Evolutionary conservation across 2,888 invertebrate genomes (phyloP).

Genomic region (Drosophila yooni): DNA sequence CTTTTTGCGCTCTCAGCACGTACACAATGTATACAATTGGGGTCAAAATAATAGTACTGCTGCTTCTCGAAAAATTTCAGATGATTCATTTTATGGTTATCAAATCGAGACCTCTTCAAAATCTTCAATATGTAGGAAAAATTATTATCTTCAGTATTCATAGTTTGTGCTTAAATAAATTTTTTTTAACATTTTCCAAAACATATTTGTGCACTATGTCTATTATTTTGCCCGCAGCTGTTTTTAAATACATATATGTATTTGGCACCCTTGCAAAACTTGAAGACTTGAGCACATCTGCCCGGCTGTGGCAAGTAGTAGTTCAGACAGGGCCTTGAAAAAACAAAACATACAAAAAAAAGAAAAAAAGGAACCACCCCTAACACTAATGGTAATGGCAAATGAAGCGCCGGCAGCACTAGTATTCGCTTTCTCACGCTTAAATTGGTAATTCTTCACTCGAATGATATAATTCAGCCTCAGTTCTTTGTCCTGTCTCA

Average conservation of each 20-base stretch:
- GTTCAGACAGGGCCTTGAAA: neutral
- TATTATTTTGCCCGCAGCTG: neutral
- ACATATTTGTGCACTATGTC: neutral
- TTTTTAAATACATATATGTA: neutral
- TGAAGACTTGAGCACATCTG: neutral
- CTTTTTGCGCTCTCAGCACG: slow-evolving; percentile 39
- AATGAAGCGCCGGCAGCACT: slow-evolving; percentile 62
- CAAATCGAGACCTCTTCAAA: neutral
- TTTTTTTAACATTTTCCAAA: neutral
- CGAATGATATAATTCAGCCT: slow-evolving; percentile 19
- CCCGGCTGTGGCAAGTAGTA: neutral
- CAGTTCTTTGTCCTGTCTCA: neutral
- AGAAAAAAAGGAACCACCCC: slow-evolving; percentile 50
- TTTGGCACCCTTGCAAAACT: neutral
- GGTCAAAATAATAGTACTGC: neutral
- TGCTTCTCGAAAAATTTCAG: neutral
- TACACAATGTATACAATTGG: slow-evolving; percentile 9
- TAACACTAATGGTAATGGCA: slow-evolving; percentile 24
- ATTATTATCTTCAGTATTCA: neutral
- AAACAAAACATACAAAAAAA: neutral
- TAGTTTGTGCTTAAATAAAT: neutral
- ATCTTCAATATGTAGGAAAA: neutral
- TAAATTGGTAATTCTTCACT: slow-evolving; percentile 49
- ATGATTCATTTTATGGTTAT: neutral
- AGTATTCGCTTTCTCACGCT: slow-evolving; percentile 39